Conservation (phyloP, 2,888 invertebrate genomes). For the Drosophila prolongata region DNA sequence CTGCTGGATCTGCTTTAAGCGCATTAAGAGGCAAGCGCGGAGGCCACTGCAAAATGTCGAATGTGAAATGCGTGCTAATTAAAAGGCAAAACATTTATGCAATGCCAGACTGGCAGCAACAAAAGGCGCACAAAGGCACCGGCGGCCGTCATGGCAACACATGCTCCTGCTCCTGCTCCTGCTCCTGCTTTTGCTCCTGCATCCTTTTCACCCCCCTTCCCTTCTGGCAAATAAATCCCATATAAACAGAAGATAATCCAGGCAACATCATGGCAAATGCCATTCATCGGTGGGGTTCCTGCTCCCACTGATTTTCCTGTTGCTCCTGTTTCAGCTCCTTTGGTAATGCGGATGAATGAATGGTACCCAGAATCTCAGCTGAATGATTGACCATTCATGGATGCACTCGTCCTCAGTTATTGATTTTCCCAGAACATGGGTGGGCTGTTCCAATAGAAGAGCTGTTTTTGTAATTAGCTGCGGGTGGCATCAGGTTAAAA, state of each 20-base stretch:
- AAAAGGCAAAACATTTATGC: conserved; percentile 77
- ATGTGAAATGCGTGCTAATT: conserved; percentile 65
- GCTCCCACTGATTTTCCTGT: conserved; percentile 22
- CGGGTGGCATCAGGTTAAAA: conserved; percentile 9
- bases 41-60: conserved; percentile 51
- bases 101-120: conserved; percentile 46
- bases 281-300: conserved; percentile 51
- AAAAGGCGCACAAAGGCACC: conserved; percentile 48
- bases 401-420: conserved; percentile 38
- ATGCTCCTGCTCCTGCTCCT: conserved; percentile 11
- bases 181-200: conserved; percentile 4
- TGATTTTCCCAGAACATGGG: conserved; percentile 28
- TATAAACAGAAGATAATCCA: conserved; percentile 77
- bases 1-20: conserved; percentile 58
- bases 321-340: conserved; percentile 28
- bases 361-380: conserved; percentile 12
- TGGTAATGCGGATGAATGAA: conserved; percentile 19
- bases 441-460: conserved; percentile 53
- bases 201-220: conserved; percentile 9
- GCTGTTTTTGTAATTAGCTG: conserved; percentile 62
- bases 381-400: conserved; percentile 41
- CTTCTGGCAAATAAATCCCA: conserved; percentile 66
- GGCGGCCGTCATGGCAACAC: conserved; percentile 71
- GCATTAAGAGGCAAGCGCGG: conserved; percentile 51
- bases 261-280: conserved; percentile 61